These are phyloP conservation scores for Oedothorax gibbosus DNA, from an alignment of 1,140 invertebrate genomes.

Conservation along the genomic window DNA sequence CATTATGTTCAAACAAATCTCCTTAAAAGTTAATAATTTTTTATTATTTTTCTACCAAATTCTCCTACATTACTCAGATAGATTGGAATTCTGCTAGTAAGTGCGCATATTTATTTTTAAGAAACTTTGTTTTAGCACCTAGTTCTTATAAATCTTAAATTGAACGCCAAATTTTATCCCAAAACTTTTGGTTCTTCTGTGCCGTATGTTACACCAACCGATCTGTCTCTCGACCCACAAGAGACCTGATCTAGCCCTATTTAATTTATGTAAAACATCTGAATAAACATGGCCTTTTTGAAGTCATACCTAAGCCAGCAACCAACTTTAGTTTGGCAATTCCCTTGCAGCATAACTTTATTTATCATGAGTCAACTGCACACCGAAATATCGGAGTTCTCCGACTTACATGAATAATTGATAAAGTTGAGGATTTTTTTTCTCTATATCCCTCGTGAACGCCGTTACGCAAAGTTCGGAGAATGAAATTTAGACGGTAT, in stretches of 20 bases:
- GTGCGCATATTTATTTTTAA: too few species aligned
- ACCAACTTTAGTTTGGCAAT: constrained; percentile 28
- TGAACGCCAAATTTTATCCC: constrained; percentile 20
- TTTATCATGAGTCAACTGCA: constrained; percentile 37
- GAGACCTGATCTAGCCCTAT: constrained; percentile 3
- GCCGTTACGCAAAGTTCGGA: neutral
- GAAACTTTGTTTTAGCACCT: too few species aligned
- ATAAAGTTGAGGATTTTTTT: constrained; percentile 30
- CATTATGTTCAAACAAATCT: too few species aligned
- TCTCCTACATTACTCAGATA: too few species aligned
- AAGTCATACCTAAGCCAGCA: constrained; percentile 24
- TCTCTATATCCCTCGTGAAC: constrained; percentile 12
- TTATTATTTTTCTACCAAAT: too few species aligned
- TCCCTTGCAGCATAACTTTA: constrained; percentile 42
- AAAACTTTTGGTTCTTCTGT: constrained; percentile 9
- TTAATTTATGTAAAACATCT: constrained; percentile 57
- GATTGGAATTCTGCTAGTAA: too few species aligned
- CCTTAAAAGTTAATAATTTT: too few species aligned
- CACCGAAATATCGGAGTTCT: neutral
- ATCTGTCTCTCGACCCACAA: constrained; percentile 3
- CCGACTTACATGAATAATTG: constrained; percentile 47
- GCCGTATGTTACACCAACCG: constrained; percentile 6
- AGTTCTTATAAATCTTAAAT: neutral
- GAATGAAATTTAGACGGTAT: constrained; percentile 34
- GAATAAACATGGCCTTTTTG: constrained; percentile 53